Evolutionary conservation across 2,888 invertebrate genomes (phyloP).

Genomic region (Notodonta dromedarius): DNA sequence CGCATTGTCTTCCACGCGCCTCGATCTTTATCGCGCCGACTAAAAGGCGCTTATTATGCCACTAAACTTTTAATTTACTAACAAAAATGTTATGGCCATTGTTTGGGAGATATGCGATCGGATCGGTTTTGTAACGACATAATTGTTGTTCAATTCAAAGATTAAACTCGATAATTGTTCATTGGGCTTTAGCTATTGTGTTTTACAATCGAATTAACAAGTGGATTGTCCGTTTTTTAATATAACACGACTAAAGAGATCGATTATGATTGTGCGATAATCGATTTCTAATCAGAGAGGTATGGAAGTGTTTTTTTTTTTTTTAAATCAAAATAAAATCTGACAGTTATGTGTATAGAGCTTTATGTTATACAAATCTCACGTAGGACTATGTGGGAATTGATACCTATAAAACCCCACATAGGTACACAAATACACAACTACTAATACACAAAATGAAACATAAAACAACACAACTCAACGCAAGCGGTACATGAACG

Average conservation of each 20-base stretch:
- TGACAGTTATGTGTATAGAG: no score
- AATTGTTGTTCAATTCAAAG: constrained; percentile 38
- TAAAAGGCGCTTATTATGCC: constrained; percentile 27
- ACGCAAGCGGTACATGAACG: neutral
- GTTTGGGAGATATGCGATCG: constrained; percentile 18
- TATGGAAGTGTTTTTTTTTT: no score
- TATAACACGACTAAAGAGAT: constrained; percentile 2
- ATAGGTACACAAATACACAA: no score
- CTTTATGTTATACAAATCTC: no score
- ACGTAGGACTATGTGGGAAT: no score
- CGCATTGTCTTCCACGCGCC: constrained; percentile 52
- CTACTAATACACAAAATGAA: neutral
- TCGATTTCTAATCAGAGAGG: neutral
- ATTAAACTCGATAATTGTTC: constrained; percentile 32
- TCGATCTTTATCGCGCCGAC: constrained; percentile 49
- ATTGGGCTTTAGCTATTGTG: constrained; percentile 30
- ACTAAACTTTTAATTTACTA: constrained; percentile 39
- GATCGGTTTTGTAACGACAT: constrained; percentile 24
- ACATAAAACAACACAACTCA: neutral
- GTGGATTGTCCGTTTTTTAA: constrained; percentile 25
- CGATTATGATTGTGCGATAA: neutral
- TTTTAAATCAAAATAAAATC: no score
- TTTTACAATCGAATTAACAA: constrained; percentile 30
- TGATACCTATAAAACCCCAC: no score
- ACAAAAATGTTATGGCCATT: constrained; percentile 34